phyloP scores from a whole-genome alignment of 2,113 vertebrate species.

The Raja brachyura region DNA sequence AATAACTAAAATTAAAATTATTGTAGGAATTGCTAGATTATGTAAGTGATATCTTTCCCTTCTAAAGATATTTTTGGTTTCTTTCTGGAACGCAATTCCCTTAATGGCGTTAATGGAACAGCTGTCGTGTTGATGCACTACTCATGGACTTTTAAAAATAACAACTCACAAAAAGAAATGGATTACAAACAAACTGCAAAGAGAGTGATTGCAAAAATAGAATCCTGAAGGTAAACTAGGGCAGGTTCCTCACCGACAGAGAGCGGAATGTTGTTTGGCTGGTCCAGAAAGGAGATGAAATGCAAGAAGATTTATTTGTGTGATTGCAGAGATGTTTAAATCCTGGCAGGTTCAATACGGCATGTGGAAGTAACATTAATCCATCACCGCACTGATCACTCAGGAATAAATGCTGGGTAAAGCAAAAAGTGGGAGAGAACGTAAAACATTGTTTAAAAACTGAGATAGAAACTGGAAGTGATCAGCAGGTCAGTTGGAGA shows the following conservation, averaged over 20 bases:
- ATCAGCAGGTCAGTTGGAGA: no score
- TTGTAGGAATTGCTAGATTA: slow-evolving; percentile 1
- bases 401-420: not conserved
- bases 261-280: not conserved
- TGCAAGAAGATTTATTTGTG: not conserved
- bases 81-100: slow-evolving; percentile 9
- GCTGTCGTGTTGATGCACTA: not conserved
- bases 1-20: not conserved
- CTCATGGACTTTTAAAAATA: slow-evolving; percentile 30
- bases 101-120: slow-evolving; percentile 18
- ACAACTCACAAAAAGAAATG: not conserved
- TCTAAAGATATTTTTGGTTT: slow-evolving; percentile 11
- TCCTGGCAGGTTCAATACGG: not conserved
- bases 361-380: not conserved
- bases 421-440: not conserved
- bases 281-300: not conserved
- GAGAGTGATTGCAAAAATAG: slow-evolving; percentile 9
- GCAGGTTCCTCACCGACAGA: not conserved
- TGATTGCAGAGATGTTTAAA: not conserved
- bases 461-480: no score
- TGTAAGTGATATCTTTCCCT: not conserved
- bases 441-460: no score
- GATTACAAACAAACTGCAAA: slow-evolving; percentile 11
- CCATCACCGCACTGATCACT: not conserved
- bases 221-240: not conserved